Percentiles rank a stretch among this genome's conserved stretches.
Conservation (phyloP, 2,888 invertebrate species). For the Drymonia ruficornis region DNA sequence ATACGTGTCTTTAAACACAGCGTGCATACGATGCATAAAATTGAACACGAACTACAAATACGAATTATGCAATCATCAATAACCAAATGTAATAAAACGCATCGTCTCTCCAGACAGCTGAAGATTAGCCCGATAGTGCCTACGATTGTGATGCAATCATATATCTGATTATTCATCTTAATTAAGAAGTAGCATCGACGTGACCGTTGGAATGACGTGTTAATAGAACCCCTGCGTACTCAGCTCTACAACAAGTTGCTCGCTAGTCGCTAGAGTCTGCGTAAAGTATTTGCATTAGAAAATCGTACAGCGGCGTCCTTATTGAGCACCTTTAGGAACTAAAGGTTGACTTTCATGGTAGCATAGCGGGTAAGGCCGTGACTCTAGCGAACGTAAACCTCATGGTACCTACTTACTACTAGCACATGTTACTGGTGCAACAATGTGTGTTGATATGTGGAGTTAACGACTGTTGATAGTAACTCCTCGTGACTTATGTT, state of each 20-base stretch:
- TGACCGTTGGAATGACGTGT: conserved; percentile 19
- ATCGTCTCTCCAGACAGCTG: conserved; percentile 5
- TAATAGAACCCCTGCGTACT: conserved; percentile 16
- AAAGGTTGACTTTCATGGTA: too few relatives aligned
- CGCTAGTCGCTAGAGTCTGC: too few relatives aligned
- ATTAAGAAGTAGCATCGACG: conserved; percentile 9
- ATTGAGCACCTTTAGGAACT: too few relatives aligned
- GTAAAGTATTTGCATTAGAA: too few relatives aligned
- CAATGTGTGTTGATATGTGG: conserved; percentile 19
- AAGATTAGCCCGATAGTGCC: conserved; percentile 8
- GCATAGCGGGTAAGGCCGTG: too few relatives aligned
- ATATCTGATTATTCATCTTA: conserved; percentile 11
- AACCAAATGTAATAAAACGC: background rate
- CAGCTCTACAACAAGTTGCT: conserved; percentile 5
- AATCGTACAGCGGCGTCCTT: too few relatives aligned
- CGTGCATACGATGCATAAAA: too few relatives aligned
- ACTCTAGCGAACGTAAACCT: too few relatives aligned
- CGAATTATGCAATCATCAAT: background rate
- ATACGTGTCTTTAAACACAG: too few relatives aligned
- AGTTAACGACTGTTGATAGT: background rate
- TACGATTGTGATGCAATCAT: conserved; percentile 9
- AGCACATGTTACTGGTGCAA: conserved; percentile 22
- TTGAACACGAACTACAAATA: background rate
- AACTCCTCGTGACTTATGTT: too few relatives aligned
- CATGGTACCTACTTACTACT: too few relatives aligned